Base-by-base conservation (phyloP, 2,113 vertebrate genomes). In the Mustelus asterias region DNA sequence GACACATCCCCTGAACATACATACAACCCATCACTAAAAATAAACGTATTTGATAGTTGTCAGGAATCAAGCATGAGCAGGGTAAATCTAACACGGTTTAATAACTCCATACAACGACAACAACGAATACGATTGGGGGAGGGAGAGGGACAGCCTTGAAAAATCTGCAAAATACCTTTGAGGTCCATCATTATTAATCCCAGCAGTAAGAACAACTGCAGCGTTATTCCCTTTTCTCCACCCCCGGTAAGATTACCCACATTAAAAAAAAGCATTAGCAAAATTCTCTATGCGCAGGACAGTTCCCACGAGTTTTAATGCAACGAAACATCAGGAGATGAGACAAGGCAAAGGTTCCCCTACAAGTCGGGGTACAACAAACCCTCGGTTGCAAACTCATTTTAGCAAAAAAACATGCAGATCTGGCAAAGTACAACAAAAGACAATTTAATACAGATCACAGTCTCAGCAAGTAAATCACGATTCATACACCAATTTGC, bases 171-270 rank as follows among this genome's bases (percentile, higher is more conserved):
- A 54, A 67, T 93, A 93, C 60, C 89, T 93, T 65, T 37, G 60
- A 6, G 63, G 60, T 93, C 89, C 89, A 95, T 95, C 44, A 54
- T 70, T 76, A 70, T 95, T 76, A 95, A 95, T 72, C 41, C 44
- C 94, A 72, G 69, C 10, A 76, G 67, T 26, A 33, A 29, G 18
- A 18, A 95, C 69, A 54, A 95, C 26, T 72, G 20, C 33, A 33
- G 60, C 4, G 69, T 95, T 48, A 41, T 69, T 95, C 67, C 93
- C 41, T 54, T 13, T 13, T 76, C 89, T 54, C 94, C 67, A 95
- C 94, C 94, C 94, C 94, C 94, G 69, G 94, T 76, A 95, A 72
- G 94, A 54, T 72, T 72, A 48, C 41, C 44, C 22, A 54, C 67
- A 94, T 13, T 63, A 63, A 63, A 26, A 41, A 33, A 70, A 24